Evolutionary conservation across 2,888 invertebrate genomes (phyloP), one percentile per base, ranked within the genome.

Genomic region (Cryptosula pallasiana): DNA sequence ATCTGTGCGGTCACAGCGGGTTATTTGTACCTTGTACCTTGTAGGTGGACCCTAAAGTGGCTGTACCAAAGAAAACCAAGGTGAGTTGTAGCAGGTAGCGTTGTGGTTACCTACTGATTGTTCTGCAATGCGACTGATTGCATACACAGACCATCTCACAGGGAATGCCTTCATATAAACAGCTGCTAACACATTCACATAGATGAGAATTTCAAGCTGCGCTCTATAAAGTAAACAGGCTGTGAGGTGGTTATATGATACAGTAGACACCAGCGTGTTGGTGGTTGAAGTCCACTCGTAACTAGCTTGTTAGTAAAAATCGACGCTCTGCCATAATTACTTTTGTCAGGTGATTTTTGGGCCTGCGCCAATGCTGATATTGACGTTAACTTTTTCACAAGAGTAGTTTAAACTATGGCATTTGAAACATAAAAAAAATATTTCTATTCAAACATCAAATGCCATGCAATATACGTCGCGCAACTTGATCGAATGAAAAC

Each of bases 31-130:
- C n/a, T 23, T 70, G 75, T 70, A 75, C 73, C 76, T 78, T 79
- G 35, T 92, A 98, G 97, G 97, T 99, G 89, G 98, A 99, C 88
- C 98, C 98, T 81, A 99, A 99, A 91, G 95, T 99, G 88, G 98
- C 98, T 87, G 98, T 99, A 89, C 99, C 99, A 81, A 92, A 97
- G 75, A 82, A 81, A 77, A 77, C 80, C 36, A 72, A 70, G 54
- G 72, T 72, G 25, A 34, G 72, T 72, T 57, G 25, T 5, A 13
- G 45, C 9, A 45, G 16, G 9, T 13, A 45, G 45, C 45, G 45
- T 20, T 45, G 45, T 20, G 45, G 45, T 45, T 20, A 20, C 5
- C 45, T 45, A n/a, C n/a, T 45, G 5, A 45, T 45, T 5, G 45
- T 20, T 20, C 20, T 45, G 45, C 45, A 5, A 63, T 63, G 32